Percentiles rank a stretch among this genome's conserved stretches.
Conservation (phyloP, 2,113 vertebrate genomes). For the Chroicocephalus ridibundus region DNA sequence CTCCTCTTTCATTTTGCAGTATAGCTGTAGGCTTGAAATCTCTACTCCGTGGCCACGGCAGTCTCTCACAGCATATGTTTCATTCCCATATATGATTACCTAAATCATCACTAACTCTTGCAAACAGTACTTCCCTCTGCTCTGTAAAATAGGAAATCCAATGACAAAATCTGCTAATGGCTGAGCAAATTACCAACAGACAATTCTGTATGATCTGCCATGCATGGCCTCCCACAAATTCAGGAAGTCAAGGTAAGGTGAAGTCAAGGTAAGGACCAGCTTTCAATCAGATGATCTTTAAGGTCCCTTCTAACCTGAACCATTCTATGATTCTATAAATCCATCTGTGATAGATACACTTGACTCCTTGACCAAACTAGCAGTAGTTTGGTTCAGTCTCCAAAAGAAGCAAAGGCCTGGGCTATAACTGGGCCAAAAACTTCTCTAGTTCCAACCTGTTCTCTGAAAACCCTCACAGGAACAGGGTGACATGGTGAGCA, state of each 20-base stretch:
- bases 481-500: not conserved
- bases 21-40: not conserved
- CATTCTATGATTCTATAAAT: not conserved
- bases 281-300: not conserved
- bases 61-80: not conserved
- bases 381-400: not conserved
- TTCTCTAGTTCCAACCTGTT: not conserved
- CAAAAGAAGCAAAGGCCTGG: not conserved
- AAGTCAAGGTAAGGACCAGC: not conserved
- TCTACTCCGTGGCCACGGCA: not conserved
- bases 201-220: not conserved
- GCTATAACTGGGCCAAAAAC: not conserved
- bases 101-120: not conserved
- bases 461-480: not conserved
- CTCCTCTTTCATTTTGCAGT: not conserved
- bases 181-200: not conserved
- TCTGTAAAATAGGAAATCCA: not conserved
- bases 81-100: not conserved
- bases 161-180: not conserved
- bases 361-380: accelerated
- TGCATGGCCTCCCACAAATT: not conserved
- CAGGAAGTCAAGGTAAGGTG: not conserved
- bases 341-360: not conserved
- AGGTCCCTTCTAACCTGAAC: too few relatives aligned
- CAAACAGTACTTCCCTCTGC: not conserved